Evolutionary conservation across 2,113 vertebrate species (phyloP).

Genomic region (Pardalotus punctatus): DNA sequence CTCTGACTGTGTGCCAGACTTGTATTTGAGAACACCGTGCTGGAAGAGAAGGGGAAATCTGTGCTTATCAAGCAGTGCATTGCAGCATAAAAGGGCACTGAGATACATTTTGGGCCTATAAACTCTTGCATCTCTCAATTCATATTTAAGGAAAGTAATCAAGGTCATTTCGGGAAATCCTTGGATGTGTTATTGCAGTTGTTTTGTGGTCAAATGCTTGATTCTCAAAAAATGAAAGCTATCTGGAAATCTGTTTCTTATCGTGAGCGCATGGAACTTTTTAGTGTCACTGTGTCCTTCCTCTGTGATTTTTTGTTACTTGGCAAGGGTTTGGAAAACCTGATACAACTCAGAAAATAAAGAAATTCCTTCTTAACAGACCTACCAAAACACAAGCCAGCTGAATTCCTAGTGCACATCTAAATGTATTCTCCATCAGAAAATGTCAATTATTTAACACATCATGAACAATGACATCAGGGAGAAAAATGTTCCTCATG

Average conservation of each 20-base stretch:
- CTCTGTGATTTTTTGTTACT: neutral
- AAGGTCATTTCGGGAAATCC: neutral
- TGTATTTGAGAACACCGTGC: neutral
- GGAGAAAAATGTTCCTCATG: neutral
- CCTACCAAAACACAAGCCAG: neutral
- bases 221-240: neutral
- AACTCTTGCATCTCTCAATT: neutral
- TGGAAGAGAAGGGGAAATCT: neutral
- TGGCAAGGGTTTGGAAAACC: neutral
- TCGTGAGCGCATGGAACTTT: neutral
- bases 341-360: neutral
- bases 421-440: neutral
- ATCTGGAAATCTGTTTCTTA: neutral
- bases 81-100: neutral
- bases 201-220: neutral
- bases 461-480: neutral
- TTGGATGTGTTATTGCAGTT: neutral
- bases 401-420: neutral
- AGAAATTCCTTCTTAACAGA: neutral
- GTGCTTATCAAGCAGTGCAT: neutral
- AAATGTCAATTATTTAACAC: slow-evolving; percentile 6
- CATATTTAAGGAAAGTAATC: neutral
- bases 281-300: neutral
- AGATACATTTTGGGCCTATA: neutral
- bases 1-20: neutral